phyloP scores from a whole-genome alignment of 2,113 vertebrate species.

The Cheilinus undulatus region DNA sequence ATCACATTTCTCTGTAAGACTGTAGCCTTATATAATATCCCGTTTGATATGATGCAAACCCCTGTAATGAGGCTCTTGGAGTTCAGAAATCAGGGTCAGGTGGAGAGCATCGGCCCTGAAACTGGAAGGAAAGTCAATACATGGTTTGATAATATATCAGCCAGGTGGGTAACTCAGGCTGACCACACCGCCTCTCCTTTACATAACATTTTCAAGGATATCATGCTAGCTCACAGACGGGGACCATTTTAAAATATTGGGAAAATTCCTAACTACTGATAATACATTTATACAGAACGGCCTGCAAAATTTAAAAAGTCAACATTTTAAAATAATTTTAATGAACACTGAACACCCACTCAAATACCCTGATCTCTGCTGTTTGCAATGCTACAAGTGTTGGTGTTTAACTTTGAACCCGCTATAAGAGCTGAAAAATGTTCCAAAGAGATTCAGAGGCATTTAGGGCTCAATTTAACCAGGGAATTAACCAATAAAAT shows the following conservation, averaged over 20 bases:
- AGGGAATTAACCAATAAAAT: not conserved
- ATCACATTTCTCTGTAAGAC: not conserved
- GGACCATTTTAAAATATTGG: too few species aligned
- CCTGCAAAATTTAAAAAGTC: not conserved
- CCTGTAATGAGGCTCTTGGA: not conserved
- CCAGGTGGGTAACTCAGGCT: not conserved
- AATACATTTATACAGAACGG: too few species aligned
- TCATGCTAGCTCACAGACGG: too few species aligned
- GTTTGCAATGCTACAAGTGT: not conserved
- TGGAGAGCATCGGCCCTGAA: conserved; percentile 10
- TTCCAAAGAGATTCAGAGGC: not conserved
- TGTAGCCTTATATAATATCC: too few species aligned
- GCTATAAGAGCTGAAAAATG: not conserved
- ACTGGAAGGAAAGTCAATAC: not conserved
- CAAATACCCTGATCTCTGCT: too few species aligned
- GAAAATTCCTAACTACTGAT: too few species aligned
- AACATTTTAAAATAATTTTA: not conserved
- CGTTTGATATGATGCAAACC: not conserved
- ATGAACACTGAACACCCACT: too few species aligned
- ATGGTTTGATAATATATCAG: not conserved
- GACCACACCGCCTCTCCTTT: too few species aligned
- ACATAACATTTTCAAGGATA: too few species aligned
- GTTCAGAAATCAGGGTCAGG: not conserved
- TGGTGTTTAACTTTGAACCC: too few species aligned
- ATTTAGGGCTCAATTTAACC: not conserved